These are phyloP conservation scores for Physella acuta DNA, from an alignment of 1,140 invertebrate genomes.

Conservation along the genomic window DNA sequence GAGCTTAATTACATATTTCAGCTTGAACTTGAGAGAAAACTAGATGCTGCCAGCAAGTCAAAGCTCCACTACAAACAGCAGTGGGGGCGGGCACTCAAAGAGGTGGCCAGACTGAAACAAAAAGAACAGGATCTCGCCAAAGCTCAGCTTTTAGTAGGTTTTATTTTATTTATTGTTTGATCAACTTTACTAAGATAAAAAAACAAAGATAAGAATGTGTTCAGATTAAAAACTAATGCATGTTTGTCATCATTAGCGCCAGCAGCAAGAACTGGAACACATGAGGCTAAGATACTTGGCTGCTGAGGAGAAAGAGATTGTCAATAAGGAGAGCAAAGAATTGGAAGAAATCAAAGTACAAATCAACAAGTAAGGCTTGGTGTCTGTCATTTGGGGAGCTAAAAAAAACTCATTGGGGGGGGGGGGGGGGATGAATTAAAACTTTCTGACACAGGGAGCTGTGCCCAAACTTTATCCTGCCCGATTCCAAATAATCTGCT, in stretches of 20 bases:
- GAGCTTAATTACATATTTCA: slow-evolving; percentile 27
- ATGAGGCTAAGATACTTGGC: slow-evolving; percentile 59
- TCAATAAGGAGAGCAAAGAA: slow-evolving; percentile 54
- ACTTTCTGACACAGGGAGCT: too few relatives aligned
- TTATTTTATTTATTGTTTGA: background rate
- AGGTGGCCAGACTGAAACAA: slow-evolving; percentile 58
- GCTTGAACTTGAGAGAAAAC: slow-evolving; percentile 59
- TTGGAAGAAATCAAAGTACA: slow-evolving; percentile 57
- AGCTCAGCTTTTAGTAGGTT: slow-evolving; percentile 39
- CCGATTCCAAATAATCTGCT: too few relatives aligned
- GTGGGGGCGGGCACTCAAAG: slow-evolving; percentile 59
- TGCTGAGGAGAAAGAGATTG: slow-evolving; percentile 57
- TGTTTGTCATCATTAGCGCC: slow-evolving; percentile 32
- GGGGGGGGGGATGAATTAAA: too few relatives aligned
- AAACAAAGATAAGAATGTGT: background rate
- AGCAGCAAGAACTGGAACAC: slow-evolving; percentile 60
- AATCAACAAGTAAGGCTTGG: slow-evolving; percentile 52
- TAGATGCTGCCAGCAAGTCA: slow-evolving; percentile 58
- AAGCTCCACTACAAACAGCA: slow-evolving; percentile 62
- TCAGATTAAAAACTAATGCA: background rate
- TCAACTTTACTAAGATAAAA: background rate
- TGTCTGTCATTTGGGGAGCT: too few relatives aligned
- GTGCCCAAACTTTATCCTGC: too few relatives aligned
- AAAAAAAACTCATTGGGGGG: too few relatives aligned
- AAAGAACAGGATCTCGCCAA: slow-evolving; percentile 54